Evolutionary conservation across 2,888 invertebrate genomes (phyloP), one percentile per base, ranked within the genome.

Genomic region (Perizoma affinitatum): DNA sequence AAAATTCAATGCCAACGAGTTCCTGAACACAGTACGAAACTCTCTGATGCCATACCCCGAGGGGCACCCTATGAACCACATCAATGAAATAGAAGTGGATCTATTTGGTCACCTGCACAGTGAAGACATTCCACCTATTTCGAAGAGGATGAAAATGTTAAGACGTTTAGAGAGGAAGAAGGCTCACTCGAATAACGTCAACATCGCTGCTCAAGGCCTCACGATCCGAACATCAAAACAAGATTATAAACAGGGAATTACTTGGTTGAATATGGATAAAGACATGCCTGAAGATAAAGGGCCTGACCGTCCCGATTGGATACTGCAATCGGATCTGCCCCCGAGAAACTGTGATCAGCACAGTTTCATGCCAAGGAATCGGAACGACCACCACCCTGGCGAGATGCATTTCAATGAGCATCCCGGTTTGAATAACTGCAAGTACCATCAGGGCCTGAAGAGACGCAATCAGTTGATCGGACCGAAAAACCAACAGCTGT

Each of bases 51-150:
- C 34, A 9, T 35, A 88, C 56, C 87, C 89, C 0, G 81, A 86
- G 40, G 87, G 86, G 5, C 93, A 93, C 68, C 94, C 94, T 9
- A 93, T 94, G 79, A 89, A 94, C 72, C 79, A 88, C 45, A 73
- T 94, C 4, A 88, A 90, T 69, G 81, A 90, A 52, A 71, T 94
- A 11, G 93, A 94, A 72, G 73, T 88, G 50, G 83, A 88, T 46
- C 65, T 93, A 51, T 93, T 93, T 71, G 84, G 87, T 0, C 88
- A 93, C 68, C 74, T 92, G n/a, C 41, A 58, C 10, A 22, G 78
- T 47, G 84, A 88, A 52, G 85, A 88, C 9, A 79, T 86, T n/a
- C 74, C 89, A 44, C 83, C 90, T 6, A 73, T 91, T 0, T 85
- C 83, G 4, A 93, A 92, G 69, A 72, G 91, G 35, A 75, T 90